phyloP scores from a whole-genome alignment of 2,113 vertebrate species.

The Micronycteris hirsuta region DNA sequence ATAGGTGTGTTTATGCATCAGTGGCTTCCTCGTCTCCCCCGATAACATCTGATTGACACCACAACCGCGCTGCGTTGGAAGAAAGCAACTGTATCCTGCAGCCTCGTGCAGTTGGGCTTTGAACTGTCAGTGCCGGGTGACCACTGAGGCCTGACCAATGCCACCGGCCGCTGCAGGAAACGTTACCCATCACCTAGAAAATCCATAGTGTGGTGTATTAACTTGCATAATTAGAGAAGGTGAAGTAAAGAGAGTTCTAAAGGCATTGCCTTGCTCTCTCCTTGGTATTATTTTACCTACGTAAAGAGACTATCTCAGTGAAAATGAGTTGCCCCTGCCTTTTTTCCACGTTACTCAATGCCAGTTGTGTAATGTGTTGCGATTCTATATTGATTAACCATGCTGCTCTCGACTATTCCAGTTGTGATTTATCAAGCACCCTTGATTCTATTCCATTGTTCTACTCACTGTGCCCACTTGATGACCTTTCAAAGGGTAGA shows the following conservation, averaged over 20 bases:
- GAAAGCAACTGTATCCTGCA: conserved; percentile 46
- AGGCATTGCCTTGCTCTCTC: neutral
- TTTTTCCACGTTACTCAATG: neutral
- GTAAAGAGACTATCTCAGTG: neutral
- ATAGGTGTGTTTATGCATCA: conserved; percentile 50
- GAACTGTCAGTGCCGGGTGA: conserved; percentile 49
- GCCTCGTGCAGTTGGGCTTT: conserved; percentile 35
- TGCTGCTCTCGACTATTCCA: neutral
- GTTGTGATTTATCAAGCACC: neutral
- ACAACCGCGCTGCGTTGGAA: conserved; percentile 35
- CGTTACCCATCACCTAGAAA: conserved; percentile 46
- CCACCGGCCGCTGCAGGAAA: conserved; percentile 39
- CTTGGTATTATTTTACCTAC: neutral
- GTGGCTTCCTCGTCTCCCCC: conserved; percentile 53
- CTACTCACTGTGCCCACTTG: neutral
- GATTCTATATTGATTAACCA: neutral
- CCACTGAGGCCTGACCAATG: conserved; percentile 66
- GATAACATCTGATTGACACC: conserved; percentile 64
- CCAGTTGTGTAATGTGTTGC: neutral
- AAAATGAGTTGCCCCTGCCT: neutral
- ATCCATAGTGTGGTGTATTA: neutral
- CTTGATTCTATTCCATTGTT: neutral
- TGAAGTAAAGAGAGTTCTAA: neutral
- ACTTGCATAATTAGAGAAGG: conserved; percentile 65
- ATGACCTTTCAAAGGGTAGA: neutral